These are phyloP conservation scores for Tipula confusa DNA, from an alignment of 2,888 invertebrate species.

Conservation along the genomic window DNA sequence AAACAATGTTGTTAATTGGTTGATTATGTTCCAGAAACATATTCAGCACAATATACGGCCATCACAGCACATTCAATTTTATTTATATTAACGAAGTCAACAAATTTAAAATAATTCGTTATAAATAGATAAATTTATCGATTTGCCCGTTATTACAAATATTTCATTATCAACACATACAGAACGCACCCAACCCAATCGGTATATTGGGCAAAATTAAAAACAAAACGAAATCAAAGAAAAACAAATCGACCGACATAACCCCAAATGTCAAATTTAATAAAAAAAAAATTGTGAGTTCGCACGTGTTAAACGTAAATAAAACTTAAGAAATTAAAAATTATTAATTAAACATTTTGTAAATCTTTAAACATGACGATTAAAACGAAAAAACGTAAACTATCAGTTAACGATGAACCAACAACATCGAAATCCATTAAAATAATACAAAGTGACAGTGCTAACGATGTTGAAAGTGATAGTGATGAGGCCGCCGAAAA, in stretches of 20 bases:
- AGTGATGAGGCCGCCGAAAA: background rate
- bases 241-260: background rate
- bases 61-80: too few relatives aligned
- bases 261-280: background rate
- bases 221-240: background rate
- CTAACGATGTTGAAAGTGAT: background rate
- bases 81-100: too few relatives aligned
- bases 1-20: too few relatives aligned
- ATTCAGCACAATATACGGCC: too few relatives aligned
- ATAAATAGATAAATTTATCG: background rate
- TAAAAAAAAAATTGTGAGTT: background rate
- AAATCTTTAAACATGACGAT: background rate
- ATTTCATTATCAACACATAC: background rate
- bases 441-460: background rate
- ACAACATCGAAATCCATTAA: background rate
- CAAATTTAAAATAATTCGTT: too few relatives aligned
- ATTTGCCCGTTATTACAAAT: background rate
- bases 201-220: background rate
- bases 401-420: background rate
- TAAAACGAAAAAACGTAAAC: conserved; percentile 14
- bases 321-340: background rate
- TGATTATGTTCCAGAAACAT: too few relatives aligned
- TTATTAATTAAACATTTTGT: background rate
- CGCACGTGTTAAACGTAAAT: background rate
- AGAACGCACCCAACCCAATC: background rate